Conservation (phyloP, 2,113 vertebrate genomes). For the Ahaetulla prasina region DNA sequence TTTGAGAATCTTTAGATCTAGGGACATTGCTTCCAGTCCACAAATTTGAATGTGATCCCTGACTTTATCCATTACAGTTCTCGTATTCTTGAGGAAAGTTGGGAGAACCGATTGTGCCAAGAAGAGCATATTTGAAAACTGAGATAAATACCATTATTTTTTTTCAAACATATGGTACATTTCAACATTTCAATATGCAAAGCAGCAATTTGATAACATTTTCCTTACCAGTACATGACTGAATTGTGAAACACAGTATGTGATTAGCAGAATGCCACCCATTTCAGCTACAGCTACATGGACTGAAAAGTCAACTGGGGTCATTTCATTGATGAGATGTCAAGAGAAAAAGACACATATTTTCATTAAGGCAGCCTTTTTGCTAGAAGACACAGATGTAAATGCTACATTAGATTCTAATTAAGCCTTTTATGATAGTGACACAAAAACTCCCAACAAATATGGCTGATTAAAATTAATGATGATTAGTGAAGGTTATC, state of each 20-base stretch:
- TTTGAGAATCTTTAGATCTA: not conserved
- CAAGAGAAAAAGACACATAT: slow-evolving; percentile 19
- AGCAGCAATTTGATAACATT: not conserved
- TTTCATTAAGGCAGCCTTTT: slow-evolving; percentile 4
- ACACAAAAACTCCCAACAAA: slow-evolving; percentile 26
- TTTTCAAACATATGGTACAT: not conserved
- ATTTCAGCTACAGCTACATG: slow-evolving; percentile 8
- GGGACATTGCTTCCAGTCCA: not conserved
- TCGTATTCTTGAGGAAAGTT: not conserved
- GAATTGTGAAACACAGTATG: slow-evolving; percentile 10
- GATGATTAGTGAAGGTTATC: slow-evolving; percentile 36
- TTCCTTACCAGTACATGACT: not conserved
- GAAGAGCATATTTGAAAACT: not conserved
- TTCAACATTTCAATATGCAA: slow-evolving; percentile 14
- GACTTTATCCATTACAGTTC: not conserved
- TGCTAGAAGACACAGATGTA: slow-evolving; percentile 26
- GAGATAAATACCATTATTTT: not conserved
- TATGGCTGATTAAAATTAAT: slow-evolving; percentile 46
- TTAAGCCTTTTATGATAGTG: slow-evolving; percentile 26
- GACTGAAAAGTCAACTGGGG: not conserved
- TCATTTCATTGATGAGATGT: slow-evolving; percentile 2
- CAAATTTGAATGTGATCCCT: not conserved
- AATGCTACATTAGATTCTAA: slow-evolving; percentile 35
- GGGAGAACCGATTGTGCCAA: not conserved
- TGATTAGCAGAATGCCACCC: not conserved